Base-by-base conservation (phyloP, 1,140 invertebrate species). In the Papilio polytes region DNA sequence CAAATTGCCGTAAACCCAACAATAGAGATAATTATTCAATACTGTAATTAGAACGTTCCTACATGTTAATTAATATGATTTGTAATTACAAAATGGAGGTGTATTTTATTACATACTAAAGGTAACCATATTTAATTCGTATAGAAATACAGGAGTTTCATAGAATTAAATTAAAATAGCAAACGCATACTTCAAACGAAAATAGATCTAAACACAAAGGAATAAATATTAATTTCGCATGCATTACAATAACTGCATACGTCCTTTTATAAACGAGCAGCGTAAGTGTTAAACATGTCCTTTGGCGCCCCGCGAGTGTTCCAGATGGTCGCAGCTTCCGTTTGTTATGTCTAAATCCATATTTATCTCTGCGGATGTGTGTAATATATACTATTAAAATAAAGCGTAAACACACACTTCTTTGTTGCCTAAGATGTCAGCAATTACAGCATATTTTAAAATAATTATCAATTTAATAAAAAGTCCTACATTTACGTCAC, bases 321-420 rank as follows among this genome's bases (percentile, higher is more conserved):
- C 63, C 63, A 70, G 63, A 70, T 70, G 63, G 63, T 70, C 26
- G 26, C 26, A 70, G 26, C 63, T 70, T 31, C 63, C 26, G 63
- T 70, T 70, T 70, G 63, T 70, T 70, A 70, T 70, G 31, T 70
- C 36, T 70, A 70, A 70, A 70, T 31, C 63, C 13, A 13, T 18
- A 26, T 70, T 70, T 12, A 70, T 70, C 22, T 70, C 26, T 20
- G 26, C 26, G 15, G 13, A 70, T 70, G 26, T 70, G 26, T 70
- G 22, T 70, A 70, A 31, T n/a, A n/a, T n/a, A n/a, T n/a, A n/a
- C n/a, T n/a, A n/a, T n/a, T n/a, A n/a, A n/a, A n/a, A n/a, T n/a
- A n/a, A n/a, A n/a, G n/a, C n/a, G n/a, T n/a, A n/a, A n/a, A n/a
- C n/a, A n/a, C n/a, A n/a, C n/a, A n/a, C n/a, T n/a, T n/a, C n/a